These are phyloP conservation scores for Enteromius afrohamiltoni DNA, from an alignment of 2,797 vertebrate genomes.

Conservation along the genomic window DNA sequence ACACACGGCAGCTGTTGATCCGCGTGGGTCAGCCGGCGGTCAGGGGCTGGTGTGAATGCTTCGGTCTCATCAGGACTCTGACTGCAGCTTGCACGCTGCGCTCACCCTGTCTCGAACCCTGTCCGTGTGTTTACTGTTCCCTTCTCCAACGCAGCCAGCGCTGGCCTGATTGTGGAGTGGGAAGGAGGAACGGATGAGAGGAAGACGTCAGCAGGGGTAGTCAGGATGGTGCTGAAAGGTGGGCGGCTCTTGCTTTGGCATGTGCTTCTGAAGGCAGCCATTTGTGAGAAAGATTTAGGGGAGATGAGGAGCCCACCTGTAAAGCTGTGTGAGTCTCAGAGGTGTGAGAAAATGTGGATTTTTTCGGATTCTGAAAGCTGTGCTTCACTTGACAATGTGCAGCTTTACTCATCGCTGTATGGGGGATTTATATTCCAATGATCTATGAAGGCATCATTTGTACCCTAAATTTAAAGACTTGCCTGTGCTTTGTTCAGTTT, in stretches of 20 bases:
- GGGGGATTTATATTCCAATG: background rate
- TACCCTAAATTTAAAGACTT: too few species aligned
- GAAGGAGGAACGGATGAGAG: slow-evolving; percentile 48
- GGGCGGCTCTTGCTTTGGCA: slow-evolving; percentile 46
- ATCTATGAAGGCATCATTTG: too few species aligned
- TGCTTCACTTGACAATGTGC: background rate
- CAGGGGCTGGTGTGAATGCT: slow-evolving; percentile 73
- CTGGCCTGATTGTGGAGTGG: slow-evolving; percentile 55
- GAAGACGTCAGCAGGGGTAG: slow-evolving; percentile 49
- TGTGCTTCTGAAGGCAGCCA: slow-evolving; percentile 31
- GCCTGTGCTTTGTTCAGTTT: too few species aligned
- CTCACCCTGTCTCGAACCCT: slow-evolving; percentile 50
- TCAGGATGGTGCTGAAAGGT: slow-evolving; percentile 51
- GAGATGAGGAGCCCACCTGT: slow-evolving; percentile 29
- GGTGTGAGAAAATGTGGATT: background rate
- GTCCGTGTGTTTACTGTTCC: slow-evolving; percentile 44
- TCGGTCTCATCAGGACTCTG: slow-evolving; percentile 65
- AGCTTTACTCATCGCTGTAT: too few species aligned
- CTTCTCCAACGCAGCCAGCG: slow-evolving; percentile 37
- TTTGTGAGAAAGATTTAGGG: slow-evolving; percentile 23
- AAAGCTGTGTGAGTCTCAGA: background rate
- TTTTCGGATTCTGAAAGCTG: background rate
- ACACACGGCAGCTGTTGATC: slow-evolving; percentile 79
- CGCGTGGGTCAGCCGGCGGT: slow-evolving; percentile 78
- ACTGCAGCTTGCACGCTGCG: slow-evolving; percentile 51